Evolutionary conservation across 2,113 vertebrate genomes (phyloP), one percentile per base, ranked within the genome.

Genomic region (Gambusia affinis): DNA sequence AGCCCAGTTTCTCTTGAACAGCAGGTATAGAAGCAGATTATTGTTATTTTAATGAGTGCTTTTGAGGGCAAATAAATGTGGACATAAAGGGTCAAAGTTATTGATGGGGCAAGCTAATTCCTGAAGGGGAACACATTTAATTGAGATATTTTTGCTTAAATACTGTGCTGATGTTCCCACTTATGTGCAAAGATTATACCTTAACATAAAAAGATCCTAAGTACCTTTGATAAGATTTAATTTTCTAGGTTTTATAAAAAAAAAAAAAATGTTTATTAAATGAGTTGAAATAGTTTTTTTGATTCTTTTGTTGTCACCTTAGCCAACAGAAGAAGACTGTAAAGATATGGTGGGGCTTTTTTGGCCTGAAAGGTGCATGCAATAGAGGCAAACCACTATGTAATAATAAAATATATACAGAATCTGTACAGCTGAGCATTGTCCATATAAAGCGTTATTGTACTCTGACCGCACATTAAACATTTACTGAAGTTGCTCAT

Each of bases 331-430:
- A 95, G 94, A 96, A 96, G 93, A 96, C 91, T 76, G 85, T 87
- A 95, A 37, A 92, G 95, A 95, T 92, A 88, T 91, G 93, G 93
- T 91, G 71, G 90, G 51, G 8, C n/a, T n/a, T 94, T 93, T 95
- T 95, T 94, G 94, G 92, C 91, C 93, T 93, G 91, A 94, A 94
- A 93, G 86, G 92, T 94, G 95, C 98, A 98, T 99, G 98, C 97
- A 97, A 94, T 98, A 96, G 93, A 95, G 91, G 94, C 93, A 95
- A 96, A 95, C 92, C 95, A 97, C 94, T 96, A 57, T 95, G 94
- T 89, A 90, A 91, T 91, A 83, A 84, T 96, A 94, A 96, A 95
- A 93, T 98, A 99, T 99, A 96, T 99, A 99, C 97, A 99, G 83
- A 88, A 91, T 95, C 95, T 94, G 95, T 94, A 95, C 94, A 95